Conservation (phyloP, 2,113 vertebrate species). For the Trachemys scripta region DNA sequence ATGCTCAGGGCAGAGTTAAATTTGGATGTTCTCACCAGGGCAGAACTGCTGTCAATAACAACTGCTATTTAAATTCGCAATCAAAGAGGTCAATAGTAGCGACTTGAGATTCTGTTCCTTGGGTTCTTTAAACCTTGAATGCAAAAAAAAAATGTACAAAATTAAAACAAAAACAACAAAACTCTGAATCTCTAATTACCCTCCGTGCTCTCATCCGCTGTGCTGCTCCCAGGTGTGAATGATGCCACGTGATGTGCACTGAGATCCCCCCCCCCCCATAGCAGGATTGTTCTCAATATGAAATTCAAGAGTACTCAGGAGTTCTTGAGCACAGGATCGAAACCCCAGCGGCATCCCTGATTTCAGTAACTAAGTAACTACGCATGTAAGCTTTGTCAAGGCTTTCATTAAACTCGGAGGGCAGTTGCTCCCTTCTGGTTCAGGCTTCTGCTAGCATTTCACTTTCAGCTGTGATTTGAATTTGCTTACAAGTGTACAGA, state of each 20-base stretch:
- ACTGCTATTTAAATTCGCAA: neutral
- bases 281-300: neutral
- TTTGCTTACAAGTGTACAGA: neutral
- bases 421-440: neutral
- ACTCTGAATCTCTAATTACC: neutral
- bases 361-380: neutral
- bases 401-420: neutral
- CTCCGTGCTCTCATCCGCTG: neutral
- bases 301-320: neutral
- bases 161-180: neutral
- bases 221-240: neutral
- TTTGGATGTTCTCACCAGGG: neutral
- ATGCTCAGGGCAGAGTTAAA: neutral
- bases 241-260: neutral
- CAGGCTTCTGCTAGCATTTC: neutral
- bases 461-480: neutral
- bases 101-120: neutral
- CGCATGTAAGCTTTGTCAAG: neutral
- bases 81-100: neutral
- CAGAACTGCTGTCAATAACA: neutral
- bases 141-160: neutral
- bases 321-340: neutral
- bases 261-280: no score
- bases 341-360: no score
- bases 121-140: neutral